Evolutionary conservation across 1,140 invertebrate genomes (phyloP), one percentile per base, ranked within the genome.

Genomic region (Hirudo medicinalis): DNA sequence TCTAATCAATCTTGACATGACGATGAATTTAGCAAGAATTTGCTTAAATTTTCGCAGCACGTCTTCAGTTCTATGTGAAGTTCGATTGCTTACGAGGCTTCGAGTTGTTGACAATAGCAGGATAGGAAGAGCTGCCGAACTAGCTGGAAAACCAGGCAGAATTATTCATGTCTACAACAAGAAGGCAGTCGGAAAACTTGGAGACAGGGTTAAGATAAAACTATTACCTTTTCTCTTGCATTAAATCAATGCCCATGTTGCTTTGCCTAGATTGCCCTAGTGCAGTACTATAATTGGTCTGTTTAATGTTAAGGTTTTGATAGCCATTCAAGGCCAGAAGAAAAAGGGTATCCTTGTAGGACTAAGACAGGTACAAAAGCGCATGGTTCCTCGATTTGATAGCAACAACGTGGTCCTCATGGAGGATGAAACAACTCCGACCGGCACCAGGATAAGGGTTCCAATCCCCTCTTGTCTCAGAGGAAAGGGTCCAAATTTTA

Each of bases 261-360:
- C 20, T 57, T n/a, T 57, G 20, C 20, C 54, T 57, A 57, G 2
- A n/a, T n/a, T 57, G 20, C 54, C 25, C 9, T 57, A n/a, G 0
- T 13, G 20, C 29, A 49, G 0, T 49, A 49, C 57, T 74, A 89
- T 87, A 86, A 15, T 13, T 13, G 9, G 3, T 13, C 29, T 63
- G 22, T 22, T 25, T 63, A 15, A 25, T n/a, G 20, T 63, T 63
- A 22, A 63, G 49, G 89, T 99, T 15, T 78, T 98, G 75, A 88
- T 98, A n/a, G 92, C 96, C 5, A 91, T 99, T 75, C 92, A 91
- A 81, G 95, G 95, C 36, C 89, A 97, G 79, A 98, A 94, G 86
- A 94, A 93, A 79, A 94, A 94, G 82, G 96, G 89, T 3, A 91
- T 94, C 73, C 84, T 99, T 67, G 94, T 99, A 29, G 96, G 96